Evolutionary conservation across 2,797 vertebrate species (phyloP).

Genomic region (Hozukius guyotensis): DNA sequence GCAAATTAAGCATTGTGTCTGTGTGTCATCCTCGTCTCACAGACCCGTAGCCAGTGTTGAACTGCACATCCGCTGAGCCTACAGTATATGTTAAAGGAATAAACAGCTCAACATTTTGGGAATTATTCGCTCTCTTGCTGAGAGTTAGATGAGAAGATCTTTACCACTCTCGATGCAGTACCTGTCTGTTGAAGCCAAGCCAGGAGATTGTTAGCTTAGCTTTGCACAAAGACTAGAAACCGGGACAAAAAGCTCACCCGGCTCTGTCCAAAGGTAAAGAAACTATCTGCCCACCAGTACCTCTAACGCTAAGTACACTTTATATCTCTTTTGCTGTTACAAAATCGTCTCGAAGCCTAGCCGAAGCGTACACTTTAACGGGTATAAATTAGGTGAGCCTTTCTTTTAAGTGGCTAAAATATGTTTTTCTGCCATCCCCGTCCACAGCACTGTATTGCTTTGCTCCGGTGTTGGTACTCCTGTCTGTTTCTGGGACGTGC

Average conservation of each 20-base stretch:
- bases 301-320: neutral
- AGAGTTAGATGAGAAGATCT: neutral
- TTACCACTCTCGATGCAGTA: too few species aligned
- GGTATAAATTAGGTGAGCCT: too few species aligned
- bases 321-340: neutral
- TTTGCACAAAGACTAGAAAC: neutral
- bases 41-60: neutral
- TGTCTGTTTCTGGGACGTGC: neutral
- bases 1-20: constrained; percentile 2
- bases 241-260: neutral
- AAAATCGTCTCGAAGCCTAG: neutral
- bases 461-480: neutral
- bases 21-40: neutral
- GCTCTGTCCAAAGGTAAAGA: neutral
- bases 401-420: too few species aligned
- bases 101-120: neutral
- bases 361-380: too few species aligned
- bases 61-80: neutral
- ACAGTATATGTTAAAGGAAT: neutral
- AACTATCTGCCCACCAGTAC: neutral
- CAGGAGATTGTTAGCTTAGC: neutral
- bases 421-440: too few species aligned
- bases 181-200: neutral
- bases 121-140: neutral
- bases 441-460: too few species aligned